Base-by-base conservation (phyloP, 1,140 invertebrate species). In the Hylaeus volcanicus region DNA sequence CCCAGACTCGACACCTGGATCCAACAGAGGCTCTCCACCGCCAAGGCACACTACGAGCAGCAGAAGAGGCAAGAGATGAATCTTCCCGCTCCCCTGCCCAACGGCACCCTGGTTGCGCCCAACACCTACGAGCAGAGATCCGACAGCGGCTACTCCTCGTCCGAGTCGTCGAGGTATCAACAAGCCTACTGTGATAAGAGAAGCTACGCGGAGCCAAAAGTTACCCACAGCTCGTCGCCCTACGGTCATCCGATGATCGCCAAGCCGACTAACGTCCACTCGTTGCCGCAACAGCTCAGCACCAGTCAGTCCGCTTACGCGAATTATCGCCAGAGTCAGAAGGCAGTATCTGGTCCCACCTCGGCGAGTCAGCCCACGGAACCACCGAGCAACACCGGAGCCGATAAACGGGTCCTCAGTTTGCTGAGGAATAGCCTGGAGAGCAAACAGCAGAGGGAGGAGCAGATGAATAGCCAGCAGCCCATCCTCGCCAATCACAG, bases 401-500 rank as follows among this genome's bases (percentile, higher is more conserved):
- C 95, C 39, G 94, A 96, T 87, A 96, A 96, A 89, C 93, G 95
- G 61, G 95, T 96, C 26, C 90, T 96, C 70, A 96, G 94, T 86
- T 94, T 96, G 74, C 88, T 96, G 60, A 93, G 96, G 83, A 96
- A 95, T 82, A 96, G 95, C 88, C 91, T 96, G 79, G 96, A 96
- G 91, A 95, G 94, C 53, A 96, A 96, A 89, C 95, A 94, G 77
- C 94, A 94, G 72, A 91, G 93, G 65, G 95, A 95, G 71, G 92
- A 93, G 45, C 91, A 92, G 68, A 69, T 91, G 41, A 91, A 92
- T 63, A 91, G 86, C n/a, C 91, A 92, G n/a, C 92, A 92, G 69
- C 89, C 91, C 3, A 91, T 90, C 6, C 43, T 92, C 26, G 87
- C 86, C 5, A 92, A 92, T 82, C 90, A 92, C 9, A 91, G 76